Percentiles rank a stretch among this genome's conserved stretches.
Evolutionary conservation across 2,888 invertebrate species (phyloP).

Genomic region (Stenotaenia linearis): DNA sequence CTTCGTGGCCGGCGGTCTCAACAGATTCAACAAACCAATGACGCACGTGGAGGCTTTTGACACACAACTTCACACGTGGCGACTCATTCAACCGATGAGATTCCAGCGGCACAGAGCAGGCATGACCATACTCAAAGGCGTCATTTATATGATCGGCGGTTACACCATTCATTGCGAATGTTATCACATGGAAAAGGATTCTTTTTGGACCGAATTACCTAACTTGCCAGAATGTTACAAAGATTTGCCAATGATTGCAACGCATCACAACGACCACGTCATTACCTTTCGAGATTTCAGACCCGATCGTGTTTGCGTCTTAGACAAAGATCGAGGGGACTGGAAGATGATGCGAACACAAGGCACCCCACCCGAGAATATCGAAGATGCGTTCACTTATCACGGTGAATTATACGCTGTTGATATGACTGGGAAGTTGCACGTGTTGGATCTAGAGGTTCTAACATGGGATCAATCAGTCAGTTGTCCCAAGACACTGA

Average conservation of each 20-base stretch:
- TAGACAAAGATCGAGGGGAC: not conserved
- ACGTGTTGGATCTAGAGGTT: not conserved
- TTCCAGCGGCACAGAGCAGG: not conserved
- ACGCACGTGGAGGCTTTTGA: slow-evolving; percentile 12
- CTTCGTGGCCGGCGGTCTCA: slow-evolving; percentile 3
- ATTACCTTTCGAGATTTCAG: not conserved
- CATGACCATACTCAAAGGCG: not conserved
- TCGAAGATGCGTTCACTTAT: not conserved
- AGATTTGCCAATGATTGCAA: not conserved
- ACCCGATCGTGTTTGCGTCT: not conserved
- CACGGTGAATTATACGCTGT: not conserved
- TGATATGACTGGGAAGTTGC: not conserved
- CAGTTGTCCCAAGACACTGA: not conserved
- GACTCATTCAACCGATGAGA: slow-evolving; percentile 6
- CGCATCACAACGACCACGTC: not conserved
- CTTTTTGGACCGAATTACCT: not conserved
- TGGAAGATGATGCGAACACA: slow-evolving; percentile 2
- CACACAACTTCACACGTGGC: not conserved
- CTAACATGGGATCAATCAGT: not conserved
- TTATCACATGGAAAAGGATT: slow-evolving; percentile 19
- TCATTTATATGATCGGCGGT: not conserved
- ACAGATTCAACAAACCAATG: slow-evolving; percentile 1
- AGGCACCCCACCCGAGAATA: not conserved
- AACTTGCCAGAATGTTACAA: not conserved
- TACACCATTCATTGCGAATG: slow-evolving; percentile 1